phyloP scores from a whole-genome alignment of 2,888 invertebrate species.

The Iphiclides podalirius region DNA sequence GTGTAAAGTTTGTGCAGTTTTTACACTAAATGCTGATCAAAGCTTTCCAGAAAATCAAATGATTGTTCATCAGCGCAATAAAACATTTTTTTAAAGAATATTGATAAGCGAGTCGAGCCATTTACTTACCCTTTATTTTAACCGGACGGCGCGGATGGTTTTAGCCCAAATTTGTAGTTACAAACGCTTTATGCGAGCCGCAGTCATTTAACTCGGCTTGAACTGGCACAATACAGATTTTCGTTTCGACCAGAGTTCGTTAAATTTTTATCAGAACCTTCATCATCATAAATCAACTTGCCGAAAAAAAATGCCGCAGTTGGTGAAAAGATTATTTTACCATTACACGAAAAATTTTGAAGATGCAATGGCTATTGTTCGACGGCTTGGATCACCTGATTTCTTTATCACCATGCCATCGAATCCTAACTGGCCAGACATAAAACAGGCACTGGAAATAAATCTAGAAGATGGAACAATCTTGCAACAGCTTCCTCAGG shows the following conservation, averaged over 20 bases:
- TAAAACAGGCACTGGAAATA: conserved; percentile 29
- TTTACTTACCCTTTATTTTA: conserved; percentile 27
- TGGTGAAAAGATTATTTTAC: conserved; percentile 29
- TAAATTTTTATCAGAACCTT: conserved; percentile 23
- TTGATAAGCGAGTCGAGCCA: conserved; percentile 25
- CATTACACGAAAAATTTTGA: conserved; percentile 28
- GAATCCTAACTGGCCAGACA: conserved; percentile 36
- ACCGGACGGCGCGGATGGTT: conserved; percentile 23
- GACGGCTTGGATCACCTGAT: conserved; percentile 29
- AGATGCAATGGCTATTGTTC: no score
- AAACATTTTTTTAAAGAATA: conserved; percentile 21
- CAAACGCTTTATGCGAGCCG: conserved; percentile 19
- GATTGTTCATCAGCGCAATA: conserved; percentile 16
- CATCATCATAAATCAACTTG: conserved; percentile 27
- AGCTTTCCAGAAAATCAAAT: conserved; percentile 17
- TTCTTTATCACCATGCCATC: conserved; percentile 32
- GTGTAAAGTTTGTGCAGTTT: conserved; percentile 21
- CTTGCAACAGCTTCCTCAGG: conserved; percentile 28
- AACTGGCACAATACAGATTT: conserved; percentile 24
- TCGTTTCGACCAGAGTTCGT: conserved; percentile 23
- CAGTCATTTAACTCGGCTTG: conserved; percentile 23
- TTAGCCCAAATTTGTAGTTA: conserved; percentile 17
- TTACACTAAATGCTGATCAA: conserved; percentile 1
- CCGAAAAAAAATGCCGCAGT: conserved; percentile 26
- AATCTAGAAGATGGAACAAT: conserved; percentile 27